phyloP scores from a whole-genome alignment of 2,888 invertebrate species.

The Unio pictorum region DNA sequence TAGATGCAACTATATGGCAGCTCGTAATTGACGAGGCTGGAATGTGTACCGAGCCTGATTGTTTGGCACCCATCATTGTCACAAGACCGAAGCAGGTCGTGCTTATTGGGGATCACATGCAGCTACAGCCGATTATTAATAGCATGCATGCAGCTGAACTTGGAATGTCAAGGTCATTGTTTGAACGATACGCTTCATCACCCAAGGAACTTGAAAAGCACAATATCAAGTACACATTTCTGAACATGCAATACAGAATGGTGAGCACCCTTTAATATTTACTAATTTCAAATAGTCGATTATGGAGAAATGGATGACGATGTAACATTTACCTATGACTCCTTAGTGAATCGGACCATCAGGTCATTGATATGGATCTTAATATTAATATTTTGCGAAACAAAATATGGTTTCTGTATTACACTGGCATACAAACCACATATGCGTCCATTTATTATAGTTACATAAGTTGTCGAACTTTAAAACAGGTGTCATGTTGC shows the following conservation, averaged over 20 bases:
- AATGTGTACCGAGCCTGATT: slow-evolving; percentile 60
- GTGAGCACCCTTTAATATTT: slow-evolving; percentile 15
- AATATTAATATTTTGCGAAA: too few species aligned
- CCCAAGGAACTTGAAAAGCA: background rate
- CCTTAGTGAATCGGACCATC: too few species aligned
- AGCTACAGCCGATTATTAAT: slow-evolving; percentile 55
- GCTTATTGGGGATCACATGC: slow-evolving; percentile 61
- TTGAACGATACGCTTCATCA: background rate
- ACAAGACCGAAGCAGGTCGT: slow-evolving; percentile 39
- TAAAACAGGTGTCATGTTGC: too few species aligned
- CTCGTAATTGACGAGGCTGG: slow-evolving; percentile 56
- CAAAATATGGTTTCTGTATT: too few species aligned
- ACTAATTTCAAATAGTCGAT: background rate
- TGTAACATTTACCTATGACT: too few species aligned
- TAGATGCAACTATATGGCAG: slow-evolving; percentile 27
- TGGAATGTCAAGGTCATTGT: slow-evolving; percentile 46
- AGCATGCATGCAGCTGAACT: slow-evolving; percentile 40
- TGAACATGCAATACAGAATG: slow-evolving; percentile 54
- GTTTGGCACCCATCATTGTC: slow-evolving; percentile 46
- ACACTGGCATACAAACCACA: too few species aligned
- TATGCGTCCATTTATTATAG: too few species aligned
- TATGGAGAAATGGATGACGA: too few species aligned
- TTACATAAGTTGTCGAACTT: too few species aligned
- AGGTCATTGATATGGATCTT: too few species aligned
- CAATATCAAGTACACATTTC: slow-evolving; percentile 20